These are phyloP conservation scores for Zenarchopterus dispar DNA, from an alignment of 2,797 vertebrate species.

Conservation along the genomic window DNA sequence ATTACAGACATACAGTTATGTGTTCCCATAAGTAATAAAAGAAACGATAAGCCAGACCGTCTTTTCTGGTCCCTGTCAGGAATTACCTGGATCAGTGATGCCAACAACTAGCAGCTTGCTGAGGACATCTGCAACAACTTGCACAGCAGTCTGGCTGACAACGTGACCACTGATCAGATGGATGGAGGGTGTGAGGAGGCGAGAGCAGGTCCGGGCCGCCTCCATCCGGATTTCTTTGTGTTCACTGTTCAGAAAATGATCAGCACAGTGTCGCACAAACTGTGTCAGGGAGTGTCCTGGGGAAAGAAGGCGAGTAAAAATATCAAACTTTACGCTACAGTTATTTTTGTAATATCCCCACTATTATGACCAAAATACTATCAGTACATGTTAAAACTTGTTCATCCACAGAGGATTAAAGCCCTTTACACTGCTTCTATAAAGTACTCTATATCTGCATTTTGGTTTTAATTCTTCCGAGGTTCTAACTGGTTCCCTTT, in stretches of 20 bases:
- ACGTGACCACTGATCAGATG: conserved; percentile 94
- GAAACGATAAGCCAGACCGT: too few species aligned
- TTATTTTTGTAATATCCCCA: too few species aligned
- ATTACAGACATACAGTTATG: not conserved
- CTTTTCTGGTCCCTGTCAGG: not conserved
- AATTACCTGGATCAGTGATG: conserved; percentile 95
- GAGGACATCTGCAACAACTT: conserved; percentile 97
- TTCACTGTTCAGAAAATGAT: conserved; percentile 98
- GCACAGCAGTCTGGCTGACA: conserved; percentile 97
- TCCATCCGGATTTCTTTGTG: conserved; percentile 99
- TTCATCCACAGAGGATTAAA: too few species aligned
- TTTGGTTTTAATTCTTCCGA: too few species aligned
- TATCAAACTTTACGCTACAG: not conserved
- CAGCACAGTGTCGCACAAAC: conserved; percentile 97
- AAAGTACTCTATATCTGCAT: too few species aligned
- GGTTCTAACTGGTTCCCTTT: too few species aligned
- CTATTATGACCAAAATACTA: too few species aligned
- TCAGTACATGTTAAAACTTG: too few species aligned
- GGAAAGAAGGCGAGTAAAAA: not conserved
- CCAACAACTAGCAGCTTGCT: conserved; percentile 97
- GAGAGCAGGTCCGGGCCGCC: conserved; percentile 94
- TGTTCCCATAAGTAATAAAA: too few species aligned
- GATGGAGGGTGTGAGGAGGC: conserved; percentile 95
- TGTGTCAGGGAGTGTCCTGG: conserved; percentile 97
- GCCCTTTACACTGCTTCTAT: too few species aligned